Conservation (phyloP, 2,113 vertebrate species). For the Callithrix jacchus region DNA sequence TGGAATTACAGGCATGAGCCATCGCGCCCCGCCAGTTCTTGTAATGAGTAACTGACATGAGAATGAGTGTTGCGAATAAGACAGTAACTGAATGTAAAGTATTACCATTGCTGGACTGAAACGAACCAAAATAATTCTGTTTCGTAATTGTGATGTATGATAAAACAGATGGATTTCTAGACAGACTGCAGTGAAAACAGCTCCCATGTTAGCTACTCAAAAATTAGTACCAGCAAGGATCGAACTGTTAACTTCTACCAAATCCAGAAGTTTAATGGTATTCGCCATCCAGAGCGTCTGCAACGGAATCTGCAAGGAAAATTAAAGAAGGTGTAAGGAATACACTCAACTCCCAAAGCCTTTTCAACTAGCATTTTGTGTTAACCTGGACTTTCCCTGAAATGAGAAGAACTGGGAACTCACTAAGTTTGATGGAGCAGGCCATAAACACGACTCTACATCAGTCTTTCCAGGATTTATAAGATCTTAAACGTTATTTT, state of each 20-base stretch:
- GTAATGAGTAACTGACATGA: neutral
- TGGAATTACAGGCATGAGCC: too few relatives aligned
- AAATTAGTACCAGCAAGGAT: conserved; percentile 81
- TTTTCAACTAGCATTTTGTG: neutral
- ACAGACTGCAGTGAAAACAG: neutral
- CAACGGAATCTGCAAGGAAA: conserved; percentile 88
- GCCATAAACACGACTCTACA: neutral
- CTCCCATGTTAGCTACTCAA: conserved; percentile 17
- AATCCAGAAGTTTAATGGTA: conserved; percentile 90
- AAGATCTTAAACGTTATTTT: conserved; percentile 18
- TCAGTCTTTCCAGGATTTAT: neutral
- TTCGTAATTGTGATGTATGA: neutral
- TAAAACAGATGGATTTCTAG: conserved; percentile 49
- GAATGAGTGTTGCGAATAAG: neutral
- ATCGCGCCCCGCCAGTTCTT: neutral
- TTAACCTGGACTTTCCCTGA: neutral
- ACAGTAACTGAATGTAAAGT: neutral
- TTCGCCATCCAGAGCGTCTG: conserved; percentile 91
- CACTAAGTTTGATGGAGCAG: neutral
- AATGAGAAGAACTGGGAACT: neutral
- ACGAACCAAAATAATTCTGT: neutral
- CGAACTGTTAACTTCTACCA: conserved; percentile 86
- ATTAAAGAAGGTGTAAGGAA: conserved; percentile 25
- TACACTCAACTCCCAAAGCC: neutral
- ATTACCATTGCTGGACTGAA: neutral